phyloP scores from a whole-genome alignment of 2,113 vertebrate species.

The Melanostigma gelatinosum region DNA sequence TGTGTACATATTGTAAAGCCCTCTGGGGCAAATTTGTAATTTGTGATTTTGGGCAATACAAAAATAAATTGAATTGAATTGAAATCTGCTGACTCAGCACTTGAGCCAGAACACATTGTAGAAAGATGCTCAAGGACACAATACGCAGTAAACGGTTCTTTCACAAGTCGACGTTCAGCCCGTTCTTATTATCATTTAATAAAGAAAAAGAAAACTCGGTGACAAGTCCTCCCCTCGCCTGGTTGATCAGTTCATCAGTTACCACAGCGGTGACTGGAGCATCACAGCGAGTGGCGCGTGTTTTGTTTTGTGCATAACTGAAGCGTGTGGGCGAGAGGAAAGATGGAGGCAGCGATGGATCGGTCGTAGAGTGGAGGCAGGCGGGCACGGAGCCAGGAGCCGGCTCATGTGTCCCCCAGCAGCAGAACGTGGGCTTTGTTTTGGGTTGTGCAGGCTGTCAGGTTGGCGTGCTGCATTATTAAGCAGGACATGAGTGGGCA shows the following conservation, averaged over 20 bases:
- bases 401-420: slow-evolving; percentile 55
- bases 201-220: not conserved
- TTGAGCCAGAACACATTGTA: too few species aligned
- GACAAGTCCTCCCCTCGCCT: not conserved
- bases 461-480: slow-evolving; percentile 75
- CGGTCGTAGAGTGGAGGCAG: slow-evolving; percentile 15
- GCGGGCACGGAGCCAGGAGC: slow-evolving; percentile 38
- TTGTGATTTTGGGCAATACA: too few species aligned
- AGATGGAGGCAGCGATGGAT: slow-evolving; percentile 14
- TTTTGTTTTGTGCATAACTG: not conserved
- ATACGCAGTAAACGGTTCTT: too few species aligned
- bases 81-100: too few species aligned
- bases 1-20: too few species aligned
- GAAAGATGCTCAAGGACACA: too few species aligned
- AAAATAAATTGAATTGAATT: too few species aligned
- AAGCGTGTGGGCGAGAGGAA: slow-evolving; percentile 23
- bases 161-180: too few species aligned
- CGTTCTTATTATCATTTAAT: too few species aligned
- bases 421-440: slow-evolving; percentile 70
- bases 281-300: not conserved
- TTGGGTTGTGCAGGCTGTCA: slow-evolving; percentile 53
- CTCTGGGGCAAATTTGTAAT: too few species aligned
- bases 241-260: slow-evolving; percentile 18
- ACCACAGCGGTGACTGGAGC: slow-evolving; percentile 10
- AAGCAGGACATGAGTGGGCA: slow-evolving; percentile 63